Evolutionary conservation across 37 sponge, comb jelly and placozoan species (phyloP).

Genomic region (Ianthella basta): DNA sequence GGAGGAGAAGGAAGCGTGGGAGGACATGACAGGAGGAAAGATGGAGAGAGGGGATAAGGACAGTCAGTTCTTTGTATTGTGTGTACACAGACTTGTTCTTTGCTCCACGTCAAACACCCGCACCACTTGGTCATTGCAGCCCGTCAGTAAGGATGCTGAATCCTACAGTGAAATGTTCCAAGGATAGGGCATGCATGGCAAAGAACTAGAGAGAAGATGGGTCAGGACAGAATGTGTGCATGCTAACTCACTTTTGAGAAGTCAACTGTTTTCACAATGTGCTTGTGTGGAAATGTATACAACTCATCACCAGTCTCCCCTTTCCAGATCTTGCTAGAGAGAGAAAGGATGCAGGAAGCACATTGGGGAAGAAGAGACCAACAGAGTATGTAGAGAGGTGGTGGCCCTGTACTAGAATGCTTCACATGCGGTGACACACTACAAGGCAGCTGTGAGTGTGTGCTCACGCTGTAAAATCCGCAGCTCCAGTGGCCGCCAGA

Average conservation of each 20-base stretch:
- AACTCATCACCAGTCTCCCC: slow-evolving; percentile 74
- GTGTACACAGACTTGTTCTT: background rate
- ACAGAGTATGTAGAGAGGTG: background rate
- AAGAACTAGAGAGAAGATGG: background rate
- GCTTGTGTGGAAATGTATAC: slow-evolving; percentile 61
- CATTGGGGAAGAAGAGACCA: background rate
- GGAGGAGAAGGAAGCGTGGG: background rate
- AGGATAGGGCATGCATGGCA: background rate
- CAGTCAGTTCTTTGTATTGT: no score
- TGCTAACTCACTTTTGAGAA: slow-evolving; percentile 74
- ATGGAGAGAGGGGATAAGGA: no score
- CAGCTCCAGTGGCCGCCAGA: slow-evolving; percentile 94
- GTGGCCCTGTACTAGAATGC: background rate
- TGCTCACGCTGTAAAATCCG: slow-evolving; percentile 96
- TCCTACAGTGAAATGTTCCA: slow-evolving; percentile 34
- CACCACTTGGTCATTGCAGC: slow-evolving; percentile 82
- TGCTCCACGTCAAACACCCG: slow-evolving; percentile 50
- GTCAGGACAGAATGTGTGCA: background rate
- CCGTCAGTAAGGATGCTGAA: slow-evolving; percentile 66
- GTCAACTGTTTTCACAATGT: slow-evolving; percentile 90
- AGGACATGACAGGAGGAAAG: no score
- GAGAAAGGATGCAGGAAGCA: background rate
- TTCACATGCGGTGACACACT: background rate
- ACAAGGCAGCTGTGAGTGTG: background rate
- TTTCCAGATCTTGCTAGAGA: slow-evolving; percentile 87